phyloP scores from a whole-genome alignment of 2,888 invertebrate genomes.

The Endomychus coccineus region DNA sequence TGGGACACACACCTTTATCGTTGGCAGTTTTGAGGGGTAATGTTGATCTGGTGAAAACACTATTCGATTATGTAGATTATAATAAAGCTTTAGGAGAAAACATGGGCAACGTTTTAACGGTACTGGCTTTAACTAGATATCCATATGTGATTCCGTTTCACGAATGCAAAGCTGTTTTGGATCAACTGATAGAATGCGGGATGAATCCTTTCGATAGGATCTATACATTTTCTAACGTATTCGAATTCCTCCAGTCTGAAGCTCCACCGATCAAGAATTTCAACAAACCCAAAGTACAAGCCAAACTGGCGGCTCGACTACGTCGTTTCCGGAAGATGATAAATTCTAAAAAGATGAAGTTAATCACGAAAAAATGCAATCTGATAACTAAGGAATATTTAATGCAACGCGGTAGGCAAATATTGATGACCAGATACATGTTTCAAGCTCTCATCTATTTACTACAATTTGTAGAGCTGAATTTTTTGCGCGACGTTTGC shows the following conservation, averaged over 20 bases:
- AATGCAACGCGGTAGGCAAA: conserved; percentile 21
- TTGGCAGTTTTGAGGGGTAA: conserved; percentile 38
- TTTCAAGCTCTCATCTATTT: conserved; percentile 26
- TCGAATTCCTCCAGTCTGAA: conserved; percentile 31
- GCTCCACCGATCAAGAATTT: not conserved
- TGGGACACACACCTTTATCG: conserved; percentile 38
- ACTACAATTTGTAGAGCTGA: conserved; percentile 27
- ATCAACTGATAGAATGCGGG: conserved; percentile 26
- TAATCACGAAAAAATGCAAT: conserved; percentile 6
- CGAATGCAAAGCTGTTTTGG: conserved; percentile 25
- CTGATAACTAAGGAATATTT: conserved; percentile 22
- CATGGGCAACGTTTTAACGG: conserved; percentile 37
- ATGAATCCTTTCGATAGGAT: conserved; percentile 34
- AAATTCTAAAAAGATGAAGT: conserved; percentile 4
- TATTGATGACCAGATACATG: conserved; percentile 24
- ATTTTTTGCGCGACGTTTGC: conserved; percentile 22
- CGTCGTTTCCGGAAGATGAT: conserved; percentile 7
- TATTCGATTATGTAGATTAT: conserved; percentile 31
- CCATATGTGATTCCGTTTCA: conserved; percentile 24
- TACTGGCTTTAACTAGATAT: conserved; percentile 34
- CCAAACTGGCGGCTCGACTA: conserved; percentile 1
- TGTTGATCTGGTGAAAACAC: conserved; percentile 25
- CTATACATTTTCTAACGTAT: conserved; percentile 29
- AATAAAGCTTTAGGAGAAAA: conserved; percentile 29
- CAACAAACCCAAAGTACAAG: conserved; percentile 4